Conservation (phyloP, 2,888 invertebrate species). For the Eristalinus aeneus region DNA sequence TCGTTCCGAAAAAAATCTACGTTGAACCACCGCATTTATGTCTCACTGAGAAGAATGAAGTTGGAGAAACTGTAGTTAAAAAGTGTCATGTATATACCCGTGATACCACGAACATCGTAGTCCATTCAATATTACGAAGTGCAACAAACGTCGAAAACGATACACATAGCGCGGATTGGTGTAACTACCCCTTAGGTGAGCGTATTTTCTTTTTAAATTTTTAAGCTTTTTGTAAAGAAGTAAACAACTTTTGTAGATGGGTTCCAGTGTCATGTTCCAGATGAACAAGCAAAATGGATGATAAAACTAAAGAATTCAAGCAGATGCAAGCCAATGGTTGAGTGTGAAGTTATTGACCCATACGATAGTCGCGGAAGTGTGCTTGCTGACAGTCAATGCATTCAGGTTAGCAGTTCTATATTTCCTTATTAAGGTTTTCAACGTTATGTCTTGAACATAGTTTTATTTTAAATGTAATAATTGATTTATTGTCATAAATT, state of each 20-base stretch:
- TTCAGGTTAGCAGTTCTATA: conserved; percentile 76
- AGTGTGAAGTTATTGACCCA: conserved; percentile 87
- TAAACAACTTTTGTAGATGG: conserved; percentile 78
- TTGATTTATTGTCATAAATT: background rate
- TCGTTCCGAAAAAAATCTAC: conserved; percentile 75
- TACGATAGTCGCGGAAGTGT: conserved; percentile 86
- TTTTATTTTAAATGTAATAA: background rate
- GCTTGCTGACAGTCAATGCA: conserved; percentile 86
- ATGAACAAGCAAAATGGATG: conserved; percentile 80
- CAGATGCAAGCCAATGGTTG: conserved; percentile 85
- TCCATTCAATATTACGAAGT: conserved; percentile 82
- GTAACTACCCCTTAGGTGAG: conserved; percentile 85
- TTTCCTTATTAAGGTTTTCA: background rate
- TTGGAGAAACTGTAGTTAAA: conserved; percentile 74
- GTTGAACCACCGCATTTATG: conserved; percentile 84
- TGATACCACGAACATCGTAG: conserved; percentile 81
- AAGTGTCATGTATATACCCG: conserved; percentile 84
- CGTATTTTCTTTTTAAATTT: background rate
- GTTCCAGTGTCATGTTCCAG: conserved; percentile 85
- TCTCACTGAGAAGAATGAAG: conserved; percentile 75
- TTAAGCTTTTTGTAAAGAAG: background rate
- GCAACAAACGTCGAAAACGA: conserved; percentile 80
- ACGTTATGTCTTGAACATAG: background rate
- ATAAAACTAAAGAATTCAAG: conserved; percentile 73
- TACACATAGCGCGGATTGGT: conserved; percentile 82